These are phyloP conservation scores for Paralinhomoeus sp. DNA, from an alignment of 2,888 invertebrate genomes.

Conservation along the genomic window DNA sequence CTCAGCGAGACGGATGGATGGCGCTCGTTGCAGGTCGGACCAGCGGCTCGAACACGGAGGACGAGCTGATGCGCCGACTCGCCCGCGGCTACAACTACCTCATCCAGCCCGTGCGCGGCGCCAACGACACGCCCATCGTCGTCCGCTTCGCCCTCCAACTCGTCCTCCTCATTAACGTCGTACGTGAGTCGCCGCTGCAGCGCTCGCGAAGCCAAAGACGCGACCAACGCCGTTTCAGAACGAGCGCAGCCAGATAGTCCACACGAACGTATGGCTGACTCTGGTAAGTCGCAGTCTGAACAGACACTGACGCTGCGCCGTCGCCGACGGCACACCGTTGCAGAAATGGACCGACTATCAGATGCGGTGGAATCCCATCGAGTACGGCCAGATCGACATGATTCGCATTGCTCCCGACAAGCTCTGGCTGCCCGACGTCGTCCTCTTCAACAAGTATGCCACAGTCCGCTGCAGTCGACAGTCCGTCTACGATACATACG, in stretches of 20 bases:
- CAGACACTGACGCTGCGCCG: too few relatives aligned
- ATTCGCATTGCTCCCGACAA: slow-evolving; percentile 30
- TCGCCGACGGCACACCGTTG: slow-evolving; percentile 5
- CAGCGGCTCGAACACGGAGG: slow-evolving; percentile 24
- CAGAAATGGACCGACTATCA: slow-evolving; percentile 24
- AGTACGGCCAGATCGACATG: slow-evolving; percentile 22
- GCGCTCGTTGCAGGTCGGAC: neutral
- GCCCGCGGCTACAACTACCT: slow-evolving; percentile 33
- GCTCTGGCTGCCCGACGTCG: slow-evolving; percentile 28
- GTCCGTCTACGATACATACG: too few relatives aligned
- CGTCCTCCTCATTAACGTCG: slow-evolving; percentile 32
- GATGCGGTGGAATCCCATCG: slow-evolving; percentile 21
- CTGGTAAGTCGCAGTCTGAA: slow-evolving; percentile 29
- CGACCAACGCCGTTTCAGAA: slow-evolving; percentile 18
- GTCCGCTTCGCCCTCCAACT: slow-evolving; percentile 21
- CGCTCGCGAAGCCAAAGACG: neutral
- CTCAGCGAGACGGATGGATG: too few relatives aligned
- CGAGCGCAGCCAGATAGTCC: slow-evolving; percentile 26
- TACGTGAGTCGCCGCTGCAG: slow-evolving; percentile 13
- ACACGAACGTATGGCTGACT: slow-evolving; percentile 32
- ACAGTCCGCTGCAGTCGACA: too few relatives aligned
- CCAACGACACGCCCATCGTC: slow-evolving; percentile 17
- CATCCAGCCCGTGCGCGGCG: slow-evolving; percentile 30
- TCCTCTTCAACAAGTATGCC: slow-evolving; percentile 36
- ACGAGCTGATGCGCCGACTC: slow-evolving; percentile 29